Percentiles rank a stretch among this genome's conserved stretches.
Evolutionary conservation across 2,797 vertebrate genomes (phyloP).

Genomic region (Mormyrops boulengeri): DNA sequence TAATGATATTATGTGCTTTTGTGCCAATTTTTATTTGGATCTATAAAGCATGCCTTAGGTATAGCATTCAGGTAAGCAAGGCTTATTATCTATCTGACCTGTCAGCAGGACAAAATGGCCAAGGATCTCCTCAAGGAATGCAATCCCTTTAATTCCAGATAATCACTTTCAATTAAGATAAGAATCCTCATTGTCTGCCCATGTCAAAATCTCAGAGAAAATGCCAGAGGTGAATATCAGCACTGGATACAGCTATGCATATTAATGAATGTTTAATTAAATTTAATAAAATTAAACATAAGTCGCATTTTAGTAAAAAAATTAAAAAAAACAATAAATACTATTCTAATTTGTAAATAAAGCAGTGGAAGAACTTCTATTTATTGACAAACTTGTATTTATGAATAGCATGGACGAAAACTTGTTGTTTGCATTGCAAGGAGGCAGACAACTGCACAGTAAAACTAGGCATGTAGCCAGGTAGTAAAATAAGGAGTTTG

Average conservation of each 20-base stretch:
- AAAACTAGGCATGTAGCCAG: neutral
- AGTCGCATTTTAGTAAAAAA: neutral
- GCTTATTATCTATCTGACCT: neutral
- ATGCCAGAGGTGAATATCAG: neutral
- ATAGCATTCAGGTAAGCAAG: neutral
- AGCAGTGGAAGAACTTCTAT: neutral
- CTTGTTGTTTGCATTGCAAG: neutral
- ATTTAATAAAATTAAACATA: neutral
- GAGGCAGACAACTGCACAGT: neutral
- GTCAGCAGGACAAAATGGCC: neutral
- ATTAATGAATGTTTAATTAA: neutral
- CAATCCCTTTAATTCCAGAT: neutral
- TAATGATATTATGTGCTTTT: neutral
- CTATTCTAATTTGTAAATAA: neutral
- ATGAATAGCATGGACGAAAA: neutral
- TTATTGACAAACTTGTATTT: neutral
- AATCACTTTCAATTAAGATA: neutral
- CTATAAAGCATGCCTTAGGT: neutral
- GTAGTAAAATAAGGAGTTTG: neutral
- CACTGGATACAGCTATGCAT: neutral
- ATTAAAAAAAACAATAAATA: neutral
- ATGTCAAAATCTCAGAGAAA: neutral
- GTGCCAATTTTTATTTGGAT: neutral
- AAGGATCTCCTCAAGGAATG: neutral
- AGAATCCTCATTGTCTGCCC: neutral